A percentile compares a stretch with the other conserved stretches of the same genome.
phyloP scores from a whole-genome alignment of 2,113 vertebrate genomes.

The Tenrec ecaudatus region DNA sequence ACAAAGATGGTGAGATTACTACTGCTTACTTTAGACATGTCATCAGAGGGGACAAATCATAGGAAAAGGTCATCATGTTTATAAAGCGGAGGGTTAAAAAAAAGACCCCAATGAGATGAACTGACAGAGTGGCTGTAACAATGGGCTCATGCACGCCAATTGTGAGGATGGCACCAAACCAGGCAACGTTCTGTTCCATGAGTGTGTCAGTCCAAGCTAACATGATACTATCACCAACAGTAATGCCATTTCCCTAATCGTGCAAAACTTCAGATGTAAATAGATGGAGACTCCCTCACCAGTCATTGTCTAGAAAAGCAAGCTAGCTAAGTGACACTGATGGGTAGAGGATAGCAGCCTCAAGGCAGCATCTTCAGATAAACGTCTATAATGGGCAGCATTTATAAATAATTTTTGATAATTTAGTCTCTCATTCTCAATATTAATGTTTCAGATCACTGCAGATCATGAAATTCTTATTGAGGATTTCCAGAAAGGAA shows the following conservation, averaged over 20 bases:
- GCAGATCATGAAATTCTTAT: conserved; percentile 5
- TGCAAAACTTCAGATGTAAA: conserved; percentile 52
- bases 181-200: neutral
- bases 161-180: neutral
- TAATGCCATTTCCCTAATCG: neutral
- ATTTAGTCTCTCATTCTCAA: conserved; percentile 1
- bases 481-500: neutral
- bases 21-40: neutral
- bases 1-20: neutral
- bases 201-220: neutral
- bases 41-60: neutral
- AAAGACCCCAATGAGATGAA: neutral
- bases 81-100: neutral
- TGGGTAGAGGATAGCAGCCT: neutral
- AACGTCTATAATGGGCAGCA: neutral
- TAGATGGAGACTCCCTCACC: neutral
- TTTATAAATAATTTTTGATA: neutral
- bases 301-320: neutral
- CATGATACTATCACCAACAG: neutral
- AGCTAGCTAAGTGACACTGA: neutral
- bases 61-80: neutral
- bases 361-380: neutral
- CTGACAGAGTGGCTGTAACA: neutral
- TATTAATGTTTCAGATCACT: neutral
- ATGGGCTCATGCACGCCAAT: neutral